Evolutionary conservation across 2,888 invertebrate genomes (phyloP).

Genomic region (Folsomia candida): DNA sequence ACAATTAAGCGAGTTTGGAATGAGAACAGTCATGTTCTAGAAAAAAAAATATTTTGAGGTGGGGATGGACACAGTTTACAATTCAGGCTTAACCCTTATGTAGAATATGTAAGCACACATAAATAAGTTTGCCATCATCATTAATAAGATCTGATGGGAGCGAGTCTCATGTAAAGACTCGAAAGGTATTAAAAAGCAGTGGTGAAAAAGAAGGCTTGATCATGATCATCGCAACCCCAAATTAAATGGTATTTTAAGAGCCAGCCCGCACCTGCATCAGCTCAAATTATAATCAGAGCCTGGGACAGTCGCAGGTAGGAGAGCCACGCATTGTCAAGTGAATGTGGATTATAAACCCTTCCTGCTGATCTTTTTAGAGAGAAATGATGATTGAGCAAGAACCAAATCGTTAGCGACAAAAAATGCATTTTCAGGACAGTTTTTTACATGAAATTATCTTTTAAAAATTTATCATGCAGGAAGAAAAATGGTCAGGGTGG

Average conservation of each 20-base stretch:
- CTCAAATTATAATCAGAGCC: slow-evolving; percentile 6
- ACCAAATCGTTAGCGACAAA: neutral
- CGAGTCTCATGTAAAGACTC: neutral
- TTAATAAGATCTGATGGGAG: neutral
- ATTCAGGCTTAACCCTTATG: neutral
- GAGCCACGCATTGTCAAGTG: neutral
- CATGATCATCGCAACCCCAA: neutral
- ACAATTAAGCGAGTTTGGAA: no score
- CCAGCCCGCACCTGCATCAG: slow-evolving; percentile 7
- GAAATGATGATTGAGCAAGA: slow-evolving; percentile 14
- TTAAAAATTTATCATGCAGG: no score
- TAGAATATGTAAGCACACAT: neutral
- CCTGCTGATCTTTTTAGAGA: neutral
- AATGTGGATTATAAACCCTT: neutral
- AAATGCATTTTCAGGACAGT: no score
- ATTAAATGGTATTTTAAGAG: neutral
- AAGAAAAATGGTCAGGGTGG: no score
- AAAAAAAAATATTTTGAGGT: neutral
- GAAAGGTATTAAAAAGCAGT: neutral
- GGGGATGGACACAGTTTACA: neutral
- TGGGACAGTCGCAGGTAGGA: neutral
- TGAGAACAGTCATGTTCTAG: neutral
- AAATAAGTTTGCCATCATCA: neutral
- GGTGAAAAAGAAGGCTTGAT: slow-evolving; percentile 5
- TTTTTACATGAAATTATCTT: no score